Conservation (phyloP, 2,888 invertebrate genomes). For the Spodoptera picta region DNA sequence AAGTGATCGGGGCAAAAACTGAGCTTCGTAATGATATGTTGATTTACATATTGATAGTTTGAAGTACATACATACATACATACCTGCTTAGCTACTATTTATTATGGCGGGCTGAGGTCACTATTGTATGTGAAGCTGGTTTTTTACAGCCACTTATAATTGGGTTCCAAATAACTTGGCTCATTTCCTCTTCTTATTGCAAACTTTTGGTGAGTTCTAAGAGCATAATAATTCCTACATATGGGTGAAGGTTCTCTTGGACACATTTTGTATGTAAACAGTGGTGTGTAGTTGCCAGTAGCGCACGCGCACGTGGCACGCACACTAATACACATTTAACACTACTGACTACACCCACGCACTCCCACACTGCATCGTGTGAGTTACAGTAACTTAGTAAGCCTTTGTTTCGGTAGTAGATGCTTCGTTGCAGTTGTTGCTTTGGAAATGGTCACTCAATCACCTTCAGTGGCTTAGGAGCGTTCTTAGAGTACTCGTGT, state of each 20-base stretch:
- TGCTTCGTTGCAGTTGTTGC: too few relatives aligned
- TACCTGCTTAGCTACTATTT: conserved; percentile 6
- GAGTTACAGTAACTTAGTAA: conserved; percentile 12
- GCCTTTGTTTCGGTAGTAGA: too few relatives aligned
- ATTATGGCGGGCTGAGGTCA: conserved; percentile 31
- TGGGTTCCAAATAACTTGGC: conserved; percentile 25
- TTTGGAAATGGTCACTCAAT: too few relatives aligned
- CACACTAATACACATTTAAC: conserved; percentile 31
- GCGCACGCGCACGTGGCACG: conserved; percentile 28
- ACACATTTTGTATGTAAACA: not conserved
- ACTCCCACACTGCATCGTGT: conserved; percentile 28
- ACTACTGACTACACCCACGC: conserved; percentile 41
- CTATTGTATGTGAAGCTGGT: conserved; percentile 36
- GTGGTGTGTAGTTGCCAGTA: not conserved
- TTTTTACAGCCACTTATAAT: conserved; percentile 18
- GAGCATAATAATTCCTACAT: not conserved
- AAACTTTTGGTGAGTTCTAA: not conserved
- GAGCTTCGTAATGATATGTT: conserved; percentile 40
- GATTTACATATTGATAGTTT: conserved; percentile 42
- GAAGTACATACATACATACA: not conserved
- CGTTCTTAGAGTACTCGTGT: too few relatives aligned
- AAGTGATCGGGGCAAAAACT: conserved; percentile 45
- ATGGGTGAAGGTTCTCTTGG: not conserved
- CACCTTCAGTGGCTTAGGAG: too few relatives aligned
- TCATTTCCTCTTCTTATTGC: not conserved